Percentiles rank a stretch among this genome's conserved stretches.
Conservation (phyloP, 2,113 vertebrate genomes). For the Elephas maximus region DNA sequence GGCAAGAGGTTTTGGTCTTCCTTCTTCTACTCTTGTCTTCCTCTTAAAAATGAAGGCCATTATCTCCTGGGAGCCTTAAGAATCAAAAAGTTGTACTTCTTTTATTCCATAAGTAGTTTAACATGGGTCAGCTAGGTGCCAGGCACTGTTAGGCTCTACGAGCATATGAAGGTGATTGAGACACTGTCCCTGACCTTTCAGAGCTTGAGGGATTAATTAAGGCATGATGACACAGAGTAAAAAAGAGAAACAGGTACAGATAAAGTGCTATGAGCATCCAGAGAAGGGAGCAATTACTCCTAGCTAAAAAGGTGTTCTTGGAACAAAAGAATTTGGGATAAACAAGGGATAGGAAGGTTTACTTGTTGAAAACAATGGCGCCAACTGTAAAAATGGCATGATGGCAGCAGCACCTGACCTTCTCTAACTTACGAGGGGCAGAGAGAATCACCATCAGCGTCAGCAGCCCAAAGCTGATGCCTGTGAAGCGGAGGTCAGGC, state of each 20-base stretch:
- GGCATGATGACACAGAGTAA: neutral
- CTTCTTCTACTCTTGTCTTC: neutral
- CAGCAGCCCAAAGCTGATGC: too few relatives aligned
- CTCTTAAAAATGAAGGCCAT: neutral
- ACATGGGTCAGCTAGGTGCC: neutral
- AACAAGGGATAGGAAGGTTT: neutral
- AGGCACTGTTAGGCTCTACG: neutral
- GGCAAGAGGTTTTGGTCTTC: neutral
- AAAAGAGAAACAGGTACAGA: neutral
- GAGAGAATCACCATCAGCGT: too few relatives aligned
- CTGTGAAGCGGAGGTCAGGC: too few relatives aligned
- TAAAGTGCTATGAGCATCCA: neutral
- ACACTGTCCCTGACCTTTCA: neutral
- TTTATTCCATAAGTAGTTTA: neutral
- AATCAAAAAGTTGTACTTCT: neutral
- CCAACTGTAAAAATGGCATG: too few relatives aligned
- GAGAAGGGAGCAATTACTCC: neutral
- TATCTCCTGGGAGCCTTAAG: neutral
- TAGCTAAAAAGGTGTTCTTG: neutral
- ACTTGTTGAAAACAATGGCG: neutral
- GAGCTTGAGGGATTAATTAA: neutral
- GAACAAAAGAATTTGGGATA: constrained; percentile 15
- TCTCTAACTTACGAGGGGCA: too few relatives aligned
- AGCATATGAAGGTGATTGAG: neutral
- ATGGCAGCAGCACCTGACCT: too few relatives aligned